A percentile compares a stretch with the other conserved stretches of the same genome.
These are phyloP conservation scores for Pollimyrus isidori DNA, from an alignment of 2,113 vertebrate genomes.

Conservation along the genomic window DNA sequence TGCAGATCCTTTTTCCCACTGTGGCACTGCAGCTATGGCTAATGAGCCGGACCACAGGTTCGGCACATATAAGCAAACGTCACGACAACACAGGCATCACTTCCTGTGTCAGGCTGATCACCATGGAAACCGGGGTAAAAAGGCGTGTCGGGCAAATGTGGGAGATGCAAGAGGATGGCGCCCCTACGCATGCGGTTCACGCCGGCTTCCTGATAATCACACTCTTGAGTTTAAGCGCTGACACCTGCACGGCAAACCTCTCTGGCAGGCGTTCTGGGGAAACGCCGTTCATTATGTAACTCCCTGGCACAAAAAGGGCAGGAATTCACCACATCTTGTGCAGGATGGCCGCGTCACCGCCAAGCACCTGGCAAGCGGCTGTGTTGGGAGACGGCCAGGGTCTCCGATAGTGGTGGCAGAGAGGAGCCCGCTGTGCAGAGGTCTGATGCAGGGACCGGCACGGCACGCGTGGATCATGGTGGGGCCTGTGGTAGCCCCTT, in stretches of 20 bases:
- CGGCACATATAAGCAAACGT: neutral
- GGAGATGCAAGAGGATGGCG: conserved; percentile 20
- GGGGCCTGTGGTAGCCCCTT: neutral
- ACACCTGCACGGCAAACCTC: neutral
- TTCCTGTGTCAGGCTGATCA: neutral
- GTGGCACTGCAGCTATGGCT: neutral
- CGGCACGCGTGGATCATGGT: neutral
- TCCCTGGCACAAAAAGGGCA: neutral
- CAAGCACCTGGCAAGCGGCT: neutral
- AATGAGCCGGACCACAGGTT: neutral
- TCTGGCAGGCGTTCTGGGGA: neutral
- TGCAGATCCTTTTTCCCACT: neutral
- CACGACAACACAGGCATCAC: neutral
- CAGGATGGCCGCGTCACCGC: neutral
- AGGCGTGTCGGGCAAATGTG: conserved; percentile 14
- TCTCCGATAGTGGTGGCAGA: neutral
- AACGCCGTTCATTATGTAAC: neutral
- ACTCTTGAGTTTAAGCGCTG: neutral
- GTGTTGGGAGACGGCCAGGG: too few relatives aligned
- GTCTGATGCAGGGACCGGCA: neutral
- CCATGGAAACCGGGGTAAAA: conserved; percentile 5
- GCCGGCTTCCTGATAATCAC: neutral
- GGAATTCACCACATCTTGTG: neutral
- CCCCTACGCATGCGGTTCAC: conserved; percentile 7
- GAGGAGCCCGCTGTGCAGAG: neutral